Conservation (phyloP, 2,888 invertebrate genomes). For the Creontiades dilutus region DNA sequence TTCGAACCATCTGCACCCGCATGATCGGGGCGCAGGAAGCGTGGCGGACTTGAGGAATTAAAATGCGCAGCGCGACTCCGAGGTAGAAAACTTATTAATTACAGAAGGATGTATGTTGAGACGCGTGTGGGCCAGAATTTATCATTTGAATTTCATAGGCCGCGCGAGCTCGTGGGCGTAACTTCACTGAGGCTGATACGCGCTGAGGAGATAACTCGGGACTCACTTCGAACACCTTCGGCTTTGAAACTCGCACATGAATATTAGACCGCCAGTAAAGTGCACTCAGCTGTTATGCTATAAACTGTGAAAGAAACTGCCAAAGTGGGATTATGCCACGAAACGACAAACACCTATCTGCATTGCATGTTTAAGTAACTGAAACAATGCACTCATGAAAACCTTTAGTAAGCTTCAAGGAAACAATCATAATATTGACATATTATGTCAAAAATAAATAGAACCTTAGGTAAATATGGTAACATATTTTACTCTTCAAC, state of each 20-base stretch:
- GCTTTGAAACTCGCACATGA: neutral
- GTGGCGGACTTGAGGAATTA: slow-evolving; percentile 10
- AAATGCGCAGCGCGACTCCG: slow-evolving; percentile 27
- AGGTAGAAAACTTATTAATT: slow-evolving; percentile 59
- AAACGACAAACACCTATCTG: no score
- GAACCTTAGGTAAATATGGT: no score
- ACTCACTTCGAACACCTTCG: slow-evolving; percentile 1
- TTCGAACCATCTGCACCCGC: slow-evolving; percentile 17
- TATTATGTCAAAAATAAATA: no score
- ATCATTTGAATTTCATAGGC: slow-evolving; percentile 67
- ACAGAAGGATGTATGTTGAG: slow-evolving; percentile 37
- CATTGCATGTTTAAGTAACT: no score
- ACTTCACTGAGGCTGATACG: neutral
- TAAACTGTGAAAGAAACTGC: no score
- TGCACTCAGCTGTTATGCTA: no score
- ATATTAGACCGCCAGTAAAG: no score
- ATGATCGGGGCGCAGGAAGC: slow-evolving; percentile 10
- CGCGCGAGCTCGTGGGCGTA: slow-evolving; percentile 21
- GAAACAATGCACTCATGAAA: no score
- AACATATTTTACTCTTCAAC: no score
- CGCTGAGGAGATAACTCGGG: neutral
- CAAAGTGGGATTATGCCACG: no score
- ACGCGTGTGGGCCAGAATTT: slow-evolving; percentile 60
- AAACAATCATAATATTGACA: no score
- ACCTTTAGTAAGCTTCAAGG: no score